Evolutionary conservation across 2,888 invertebrate genomes (phyloP), one percentile per base, ranked within the genome.

Genomic region (Matsumyia berberina): DNA sequence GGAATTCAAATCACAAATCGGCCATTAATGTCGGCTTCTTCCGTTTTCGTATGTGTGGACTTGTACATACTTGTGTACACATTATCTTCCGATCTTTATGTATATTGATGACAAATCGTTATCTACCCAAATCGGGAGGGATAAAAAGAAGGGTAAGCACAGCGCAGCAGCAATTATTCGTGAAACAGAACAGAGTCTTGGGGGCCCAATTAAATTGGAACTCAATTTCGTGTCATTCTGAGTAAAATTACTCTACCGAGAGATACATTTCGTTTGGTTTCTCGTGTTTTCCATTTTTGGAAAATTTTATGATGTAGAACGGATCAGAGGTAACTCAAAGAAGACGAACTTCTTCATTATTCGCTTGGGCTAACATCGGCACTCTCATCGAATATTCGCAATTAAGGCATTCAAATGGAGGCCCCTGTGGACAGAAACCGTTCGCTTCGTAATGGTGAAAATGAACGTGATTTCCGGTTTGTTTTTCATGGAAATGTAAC

Each of bases 401-500:
- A 85, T 79, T 85, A 79, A 85, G 69, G 69, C 67, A 60, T 35
- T 44, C 58, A 53, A 66, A 79, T 60, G 73, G 60, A 46, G 31
- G 44, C 31, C 67, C 60, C 57, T 73, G 44, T 46, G 74, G 67
- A 24, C 60, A 57, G 39, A 44, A 78, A 78, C 82, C 31, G 78
- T 83, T 73, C 49, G 66, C 60, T 57, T 55, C 39, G 69, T 74
- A 69, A 74, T 85, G 79, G 83, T 74, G 64, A 66, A 83, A 78
- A 83, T 78, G 83, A 74, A 85, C 83, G 83, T 85, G 83, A 74
- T 85, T 79, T 85, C 83, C 83, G 83, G 83, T 49, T 70, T 24
- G 39, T 57, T 57, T 64, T 35, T 35, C 57, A 51, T 57, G 62
- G 31, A 72, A 73, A 70, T 72, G 60, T 66, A 72, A 82, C 44